Percentiles rank a stretch among this genome's conserved stretches.
Evolutionary conservation across 2,113 vertebrate species (phyloP).

Genomic region (Tringa solitaria): DNA sequence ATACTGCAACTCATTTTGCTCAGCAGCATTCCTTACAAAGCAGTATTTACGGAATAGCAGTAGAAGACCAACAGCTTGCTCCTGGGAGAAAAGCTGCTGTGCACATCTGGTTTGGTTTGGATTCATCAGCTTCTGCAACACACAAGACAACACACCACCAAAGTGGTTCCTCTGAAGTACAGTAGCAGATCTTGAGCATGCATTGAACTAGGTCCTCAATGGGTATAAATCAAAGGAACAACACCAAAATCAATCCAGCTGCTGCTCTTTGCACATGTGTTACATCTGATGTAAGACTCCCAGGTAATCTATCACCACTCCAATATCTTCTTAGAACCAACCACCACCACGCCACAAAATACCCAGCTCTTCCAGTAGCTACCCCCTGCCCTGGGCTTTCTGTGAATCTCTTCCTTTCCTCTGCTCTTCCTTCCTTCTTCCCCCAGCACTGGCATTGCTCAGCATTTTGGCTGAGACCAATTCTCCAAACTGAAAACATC

Average conservation of each 20-base stretch:
- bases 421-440: background rate
- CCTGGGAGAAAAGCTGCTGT: background rate
- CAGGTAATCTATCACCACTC: background rate
- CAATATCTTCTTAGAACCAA: background rate
- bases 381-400: background rate
- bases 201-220: background rate
- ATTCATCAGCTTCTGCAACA: background rate
- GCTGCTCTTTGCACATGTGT: background rate
- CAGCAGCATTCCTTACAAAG: background rate
- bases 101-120: background rate
- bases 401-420: background rate
- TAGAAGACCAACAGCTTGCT: background rate
- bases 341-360: background rate
- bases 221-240: background rate
- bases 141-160: background rate
- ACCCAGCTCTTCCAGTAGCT: background rate
- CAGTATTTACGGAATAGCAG: background rate
- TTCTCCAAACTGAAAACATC: conserved; percentile 32
- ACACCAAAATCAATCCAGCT: background rate
- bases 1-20: background rate
- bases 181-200: background rate
- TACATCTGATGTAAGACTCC: background rate
- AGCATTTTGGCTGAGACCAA: background rate
- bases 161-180: background rate
- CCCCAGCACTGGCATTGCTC: background rate